Evolutionary conservation across 2,888 invertebrate genomes (phyloP).

Genomic region (Anoplius nigerrimus): DNA sequence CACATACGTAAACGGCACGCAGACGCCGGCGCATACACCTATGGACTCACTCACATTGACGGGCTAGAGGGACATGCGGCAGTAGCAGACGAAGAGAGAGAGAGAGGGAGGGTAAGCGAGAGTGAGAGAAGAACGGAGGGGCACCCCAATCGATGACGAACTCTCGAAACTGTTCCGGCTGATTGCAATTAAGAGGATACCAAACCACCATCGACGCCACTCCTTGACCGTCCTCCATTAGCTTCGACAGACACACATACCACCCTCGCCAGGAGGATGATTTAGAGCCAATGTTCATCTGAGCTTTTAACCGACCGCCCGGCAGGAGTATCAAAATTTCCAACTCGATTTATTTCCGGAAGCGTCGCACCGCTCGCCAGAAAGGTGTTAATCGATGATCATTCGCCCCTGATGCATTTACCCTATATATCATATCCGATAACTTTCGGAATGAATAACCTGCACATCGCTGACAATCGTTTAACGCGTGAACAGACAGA

Average conservation of each 20-base stretch:
- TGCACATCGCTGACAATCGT: too few species aligned
- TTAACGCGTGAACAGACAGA: too few species aligned
- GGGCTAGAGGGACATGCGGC: slow-evolving; percentile 4
- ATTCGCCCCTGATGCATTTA: too few species aligned
- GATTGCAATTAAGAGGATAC: slow-evolving; percentile 58
- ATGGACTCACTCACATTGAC: slow-evolving; percentile 2
- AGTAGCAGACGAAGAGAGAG: background rate
- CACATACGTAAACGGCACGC: slow-evolving; percentile 17
- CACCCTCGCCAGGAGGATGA: background rate
- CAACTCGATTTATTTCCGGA: slow-evolving; percentile 1
- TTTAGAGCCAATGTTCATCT: background rate
- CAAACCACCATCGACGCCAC: slow-evolving; percentile 35
- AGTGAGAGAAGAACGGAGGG: slow-evolving; percentile 6
- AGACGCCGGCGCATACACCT: slow-evolving; percentile 7
- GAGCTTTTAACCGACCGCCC: background rate
- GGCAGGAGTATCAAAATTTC: slow-evolving; percentile 2
- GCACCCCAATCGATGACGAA: slow-evolving; percentile 52
- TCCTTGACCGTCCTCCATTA: slow-evolving; percentile 47
- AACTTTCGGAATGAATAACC: too few species aligned
- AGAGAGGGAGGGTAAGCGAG: background rate
- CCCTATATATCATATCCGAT: too few species aligned
- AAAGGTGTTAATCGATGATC: background rate
- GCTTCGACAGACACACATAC: slow-evolving; percentile 27
- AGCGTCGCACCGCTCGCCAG: background rate
- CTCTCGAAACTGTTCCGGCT: slow-evolving; percentile 51